Base-by-base conservation (phyloP, 2,113 vertebrate species). In the Triplophysa rosa region DNA sequence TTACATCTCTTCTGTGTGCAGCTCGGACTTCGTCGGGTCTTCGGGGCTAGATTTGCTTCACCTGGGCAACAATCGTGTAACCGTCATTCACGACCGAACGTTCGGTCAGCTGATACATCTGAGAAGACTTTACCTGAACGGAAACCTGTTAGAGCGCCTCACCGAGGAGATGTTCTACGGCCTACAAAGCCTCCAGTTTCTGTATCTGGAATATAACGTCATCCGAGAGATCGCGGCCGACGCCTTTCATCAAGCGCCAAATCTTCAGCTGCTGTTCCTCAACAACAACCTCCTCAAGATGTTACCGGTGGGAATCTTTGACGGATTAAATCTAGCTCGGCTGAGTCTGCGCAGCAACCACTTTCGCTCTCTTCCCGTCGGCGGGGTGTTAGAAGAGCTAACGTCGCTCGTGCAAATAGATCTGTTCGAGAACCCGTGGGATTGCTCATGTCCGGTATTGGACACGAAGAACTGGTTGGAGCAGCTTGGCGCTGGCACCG, bases 371-470 rank as follows among this genome's bases (percentile, higher is more conserved):
- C 84, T 99, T 85, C 95, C 96, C 0, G 94, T 96, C 73, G 92
- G 91, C 5, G 96, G 96, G 4, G 94, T 98, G 29, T 86, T 99
- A 37, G 94, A 98, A 89, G 96, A 97, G 84, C 91, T 99, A 4
- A 93, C 91, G n/a, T 93, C 94, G 0, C 89, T 99, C 72, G 94
- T 99, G 82, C 98, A 99, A 87, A 97, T 99, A 9, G 97, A 99
- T 88, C 90, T 99, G 80, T 95, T 95, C 2, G 97, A 99, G 91
- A 99, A 99, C 90, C 98, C 98, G 1, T 99, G 98, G 98, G 96
- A 98, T 88, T 99, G 98, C 86, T 95, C 94, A 2, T 99, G 98
- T 62, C 91, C 93, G 52, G 93, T 94, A 77, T 91, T 98, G 80
- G 96, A 95, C 82, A 91, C 98, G 92, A 97, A 95, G 87, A 91